Evolutionary conservation across 37 sponge, comb jelly and placozoan species (phyloP), one percentile per base, ranked within the genome.

Genomic region (Oscarella lobularis): DNA sequence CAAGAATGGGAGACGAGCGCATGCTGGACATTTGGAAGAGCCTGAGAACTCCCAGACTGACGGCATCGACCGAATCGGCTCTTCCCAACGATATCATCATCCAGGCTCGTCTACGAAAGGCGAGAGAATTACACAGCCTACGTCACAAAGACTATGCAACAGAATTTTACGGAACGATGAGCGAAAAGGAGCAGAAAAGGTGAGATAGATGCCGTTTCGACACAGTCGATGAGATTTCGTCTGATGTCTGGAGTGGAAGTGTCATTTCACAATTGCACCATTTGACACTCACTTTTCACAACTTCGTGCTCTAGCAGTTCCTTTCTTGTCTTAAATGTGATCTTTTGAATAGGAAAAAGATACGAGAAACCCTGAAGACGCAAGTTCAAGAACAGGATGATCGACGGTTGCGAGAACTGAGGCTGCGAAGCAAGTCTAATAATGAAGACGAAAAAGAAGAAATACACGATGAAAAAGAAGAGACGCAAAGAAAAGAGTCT

Each of bases 141-240:
- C 38, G 39, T 40, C 55, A 73, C 35, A 74, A 71, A 38, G 38
- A 82, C 66, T 86, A 82, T 67, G 68, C 48, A 9, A 75, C 74
- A 34, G 77, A 75, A 65, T 86, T 78, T 54, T 86, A 86, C 60
- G 83, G 87, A 0, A 38, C 72, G 0, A 68, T 38, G 0, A 3
- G 33, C 1, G 77, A 82, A 31, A 78, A 68, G 37, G 80, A 79
- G 20, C 4, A 36, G 0, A 75, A 33, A 73, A 86, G 78, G 87
- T 86, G 38, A 69, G 65, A 36, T 3, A 1, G 31, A 34, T 36
- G 31, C 3, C 33, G 14, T 75, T 14, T 14, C 3, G 6, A 4
- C n/a, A n/a, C n/a, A n/a, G n/a, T n/a, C n/a, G n/a, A n/a, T n/a
- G n/a, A n/a, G n/a, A n/a, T n/a, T n/a, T n/a, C n/a, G n/a, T n/a